These are phyloP conservation scores for Fratercula arctica DNA, from an alignment of 2,797 vertebrate genomes.

Conservation along the genomic window DNA sequence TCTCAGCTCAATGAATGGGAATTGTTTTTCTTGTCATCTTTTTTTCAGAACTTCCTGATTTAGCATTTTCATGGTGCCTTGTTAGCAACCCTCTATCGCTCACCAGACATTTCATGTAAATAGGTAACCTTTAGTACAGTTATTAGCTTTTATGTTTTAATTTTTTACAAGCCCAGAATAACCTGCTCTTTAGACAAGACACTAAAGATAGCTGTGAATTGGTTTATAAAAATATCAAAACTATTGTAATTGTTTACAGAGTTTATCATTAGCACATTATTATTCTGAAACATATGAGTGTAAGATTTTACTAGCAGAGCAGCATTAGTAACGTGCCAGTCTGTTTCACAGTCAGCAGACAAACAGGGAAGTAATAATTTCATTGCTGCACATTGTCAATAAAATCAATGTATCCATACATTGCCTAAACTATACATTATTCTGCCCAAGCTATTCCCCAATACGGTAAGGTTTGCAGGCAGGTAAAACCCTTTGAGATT, in stretches of 20 bases:
- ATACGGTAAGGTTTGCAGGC: neutral
- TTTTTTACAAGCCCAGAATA: neutral
- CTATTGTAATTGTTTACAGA: neutral
- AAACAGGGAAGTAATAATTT: neutral
- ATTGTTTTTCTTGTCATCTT: neutral
- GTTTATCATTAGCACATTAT: neutral
- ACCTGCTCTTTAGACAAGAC: neutral
- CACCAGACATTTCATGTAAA: neutral
- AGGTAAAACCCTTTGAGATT: neutral
- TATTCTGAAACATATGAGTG: neutral
- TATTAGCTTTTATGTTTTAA: neutral
- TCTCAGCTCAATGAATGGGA: neutral
- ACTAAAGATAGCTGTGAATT: neutral
- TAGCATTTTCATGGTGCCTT: neutral
- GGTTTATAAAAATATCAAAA: neutral
- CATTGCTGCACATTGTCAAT: neutral
- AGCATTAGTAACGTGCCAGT: neutral
- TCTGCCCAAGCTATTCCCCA: neutral
- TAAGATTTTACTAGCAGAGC: neutral
- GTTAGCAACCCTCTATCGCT: neutral
- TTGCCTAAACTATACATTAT: neutral
- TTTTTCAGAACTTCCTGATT: neutral
- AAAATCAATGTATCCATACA: neutral
- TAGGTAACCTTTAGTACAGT: neutral
- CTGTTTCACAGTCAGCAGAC: neutral